phyloP scores from a whole-genome alignment of 2,888 invertebrate species.

The Tryphoninae sp. region DNA sequence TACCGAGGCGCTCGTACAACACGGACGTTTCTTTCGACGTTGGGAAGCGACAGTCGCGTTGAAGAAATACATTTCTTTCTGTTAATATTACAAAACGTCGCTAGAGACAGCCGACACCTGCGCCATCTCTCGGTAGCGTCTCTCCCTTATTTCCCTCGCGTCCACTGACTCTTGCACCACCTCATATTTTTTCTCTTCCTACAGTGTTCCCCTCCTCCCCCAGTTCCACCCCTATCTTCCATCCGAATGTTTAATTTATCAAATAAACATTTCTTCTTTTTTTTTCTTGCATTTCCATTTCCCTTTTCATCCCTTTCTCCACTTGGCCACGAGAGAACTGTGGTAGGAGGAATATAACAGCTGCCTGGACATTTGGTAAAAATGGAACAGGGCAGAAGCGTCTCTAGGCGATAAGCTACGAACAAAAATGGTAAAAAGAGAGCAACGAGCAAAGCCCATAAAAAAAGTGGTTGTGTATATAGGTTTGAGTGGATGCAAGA shows the following conservation, averaged over 20 bases:
- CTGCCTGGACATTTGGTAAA: conserved; percentile 1
- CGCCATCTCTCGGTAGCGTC: conserved; percentile 31
- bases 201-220: neutral
- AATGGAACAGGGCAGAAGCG: neutral
- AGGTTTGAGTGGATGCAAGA: neutral
- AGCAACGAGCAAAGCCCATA: neutral
- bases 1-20: conserved; percentile 4
- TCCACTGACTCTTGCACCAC: conserved; percentile 45
- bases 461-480: conserved; percentile 13
- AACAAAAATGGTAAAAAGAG: conserved; percentile 10
- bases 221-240: conserved; percentile 7
- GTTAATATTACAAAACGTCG: conserved; percentile 44
- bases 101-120: conserved; percentile 52
- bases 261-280: conserved; percentile 67
- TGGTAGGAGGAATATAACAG: conserved; percentile 5
- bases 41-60: neutral
- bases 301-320: neutral
- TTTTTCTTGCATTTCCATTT: no score
- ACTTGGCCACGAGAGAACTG: neutral
- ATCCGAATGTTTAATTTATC: conserved; percentile 72
- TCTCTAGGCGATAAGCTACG: neutral
- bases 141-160: conserved; percentile 71
- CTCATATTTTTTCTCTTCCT: conserved; percentile 38
- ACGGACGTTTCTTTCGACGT: neutral
- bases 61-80: neutral